Evolutionary conservation across 2,797 vertebrate genomes (phyloP).

Genomic region (Mionectes olivaceus): DNA sequence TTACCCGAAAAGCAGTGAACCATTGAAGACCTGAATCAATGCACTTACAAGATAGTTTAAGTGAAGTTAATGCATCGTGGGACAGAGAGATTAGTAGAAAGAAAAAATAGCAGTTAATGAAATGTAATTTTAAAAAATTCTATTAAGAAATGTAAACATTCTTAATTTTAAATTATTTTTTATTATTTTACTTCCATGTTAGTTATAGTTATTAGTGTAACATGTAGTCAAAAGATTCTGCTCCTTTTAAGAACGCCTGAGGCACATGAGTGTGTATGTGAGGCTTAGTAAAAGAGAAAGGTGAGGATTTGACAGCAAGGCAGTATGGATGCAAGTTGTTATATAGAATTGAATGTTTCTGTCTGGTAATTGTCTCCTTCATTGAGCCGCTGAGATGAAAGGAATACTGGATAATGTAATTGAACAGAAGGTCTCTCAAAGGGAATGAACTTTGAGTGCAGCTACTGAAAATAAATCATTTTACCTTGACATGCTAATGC

Average conservation of each 20-base stretch:
- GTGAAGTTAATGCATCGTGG: not conserved
- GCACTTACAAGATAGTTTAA: not conserved
- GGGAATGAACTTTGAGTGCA: not conserved
- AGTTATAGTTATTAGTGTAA: not conserved
- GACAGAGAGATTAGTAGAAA: not conserved
- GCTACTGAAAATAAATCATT: not conserved
- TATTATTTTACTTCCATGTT: no score
- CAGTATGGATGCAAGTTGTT: not conserved
- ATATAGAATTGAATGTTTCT: not conserved
- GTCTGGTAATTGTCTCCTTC: not conserved
- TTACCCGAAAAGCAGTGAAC: not conserved
- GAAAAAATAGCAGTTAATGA: not conserved
- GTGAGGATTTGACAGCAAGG: not conserved
- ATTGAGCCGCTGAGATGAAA: not conserved
- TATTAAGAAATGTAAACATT: not conserved
- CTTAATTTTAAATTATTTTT: not conserved
- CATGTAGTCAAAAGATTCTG: not conserved
- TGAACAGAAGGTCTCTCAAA: not conserved
- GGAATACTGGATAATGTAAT: not conserved
- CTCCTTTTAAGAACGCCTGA: not conserved
- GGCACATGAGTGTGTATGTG: accelerated
- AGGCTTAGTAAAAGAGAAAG: not conserved
- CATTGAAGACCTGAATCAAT: not conserved
- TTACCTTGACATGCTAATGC: not conserved
- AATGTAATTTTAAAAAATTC: not conserved